Evolutionary conservation across 2,797 vertebrate genomes (phyloP).

Genomic region (Podarcis siculus): DNA sequence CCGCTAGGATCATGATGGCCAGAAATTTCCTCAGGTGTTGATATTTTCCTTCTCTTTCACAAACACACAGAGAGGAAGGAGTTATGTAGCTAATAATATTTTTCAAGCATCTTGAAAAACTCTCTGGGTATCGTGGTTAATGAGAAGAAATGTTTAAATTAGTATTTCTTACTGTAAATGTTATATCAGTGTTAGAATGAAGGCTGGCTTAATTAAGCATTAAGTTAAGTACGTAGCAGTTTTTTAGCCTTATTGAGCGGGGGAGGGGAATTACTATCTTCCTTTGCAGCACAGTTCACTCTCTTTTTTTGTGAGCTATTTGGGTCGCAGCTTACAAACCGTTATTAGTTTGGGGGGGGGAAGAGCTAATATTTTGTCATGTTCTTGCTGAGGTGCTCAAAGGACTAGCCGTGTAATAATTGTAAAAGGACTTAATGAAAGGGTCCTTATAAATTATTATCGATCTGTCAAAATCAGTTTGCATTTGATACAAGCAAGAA

Average conservation of each 20-base stretch:
- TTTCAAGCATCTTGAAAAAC: conserved; percentile 16
- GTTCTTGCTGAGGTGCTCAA: not conserved
- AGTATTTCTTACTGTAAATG: conserved; percentile 37
- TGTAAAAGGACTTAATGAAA: conserved; percentile 1
- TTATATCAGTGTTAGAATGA: conserved; percentile 19
- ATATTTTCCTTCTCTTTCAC: not conserved
- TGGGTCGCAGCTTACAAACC: conserved; percentile 26
- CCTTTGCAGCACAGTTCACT: conserved; percentile 24
- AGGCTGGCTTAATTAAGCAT: conserved; percentile 33
- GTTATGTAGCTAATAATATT: conserved; percentile 20
- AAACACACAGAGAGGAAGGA: not conserved
- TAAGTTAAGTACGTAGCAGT: conserved; percentile 3
- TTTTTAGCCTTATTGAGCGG: conserved; percentile 18
- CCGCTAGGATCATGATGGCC: not conserved
- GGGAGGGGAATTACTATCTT: conserved; percentile 22
- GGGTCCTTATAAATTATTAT: not conserved
- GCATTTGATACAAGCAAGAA: conserved; percentile 2
- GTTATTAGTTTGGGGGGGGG: not conserved
- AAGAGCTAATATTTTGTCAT: conserved; percentile 14
- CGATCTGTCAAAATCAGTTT: conserved; percentile 20
- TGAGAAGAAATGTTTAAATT: conserved; percentile 40
- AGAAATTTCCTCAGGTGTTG: conserved; percentile 21
- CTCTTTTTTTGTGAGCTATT: not conserved
- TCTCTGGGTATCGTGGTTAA: conserved; percentile 31
- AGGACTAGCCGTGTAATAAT: not conserved